Conservation (phyloP, 2,797 vertebrate genomes). For the Champsocephalus esox region DNA sequence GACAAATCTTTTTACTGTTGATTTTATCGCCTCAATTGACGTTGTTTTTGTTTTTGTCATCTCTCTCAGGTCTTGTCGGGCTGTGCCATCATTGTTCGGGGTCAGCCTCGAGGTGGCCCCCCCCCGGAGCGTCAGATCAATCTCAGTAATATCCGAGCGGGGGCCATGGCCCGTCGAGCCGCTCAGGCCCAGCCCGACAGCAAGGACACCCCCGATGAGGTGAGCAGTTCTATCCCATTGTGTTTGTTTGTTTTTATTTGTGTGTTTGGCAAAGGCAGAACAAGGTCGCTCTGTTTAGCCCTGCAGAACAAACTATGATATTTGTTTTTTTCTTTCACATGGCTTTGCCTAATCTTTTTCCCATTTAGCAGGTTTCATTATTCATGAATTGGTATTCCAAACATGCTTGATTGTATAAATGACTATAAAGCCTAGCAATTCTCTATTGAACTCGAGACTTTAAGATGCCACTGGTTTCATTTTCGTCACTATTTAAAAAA, state of each 20-base stretch:
- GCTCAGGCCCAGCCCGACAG: slow-evolving; percentile 90
- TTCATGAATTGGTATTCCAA: slow-evolving; percentile 1
- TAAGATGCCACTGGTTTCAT: slow-evolving; percentile 12
- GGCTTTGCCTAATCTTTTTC: not conserved
- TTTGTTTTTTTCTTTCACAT: not conserved
- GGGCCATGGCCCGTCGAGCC: slow-evolving; percentile 91
- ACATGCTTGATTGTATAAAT: not conserved
- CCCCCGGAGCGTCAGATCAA: slow-evolving; percentile 98
- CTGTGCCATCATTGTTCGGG: slow-evolving; percentile 96
- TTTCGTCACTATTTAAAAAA: not conserved
- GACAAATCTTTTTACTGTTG: not conserved
- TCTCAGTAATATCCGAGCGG: slow-evolving; percentile 95
- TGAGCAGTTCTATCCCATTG: slow-evolving; percentile 64
- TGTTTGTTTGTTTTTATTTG: slow-evolving; percentile 28
- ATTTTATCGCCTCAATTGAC: not conserved
- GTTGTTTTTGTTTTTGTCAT: slow-evolving; percentile 18
- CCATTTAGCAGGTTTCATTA: not conserved
- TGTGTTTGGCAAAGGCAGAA: slow-evolving; percentile 34
- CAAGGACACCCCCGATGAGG: slow-evolving; percentile 95
- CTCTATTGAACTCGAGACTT: not conserved
- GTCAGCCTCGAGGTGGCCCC: slow-evolving; percentile 95
- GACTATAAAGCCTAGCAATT: not conserved
- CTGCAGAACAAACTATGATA: not conserved
- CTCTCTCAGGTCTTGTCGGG: slow-evolving; percentile 92
- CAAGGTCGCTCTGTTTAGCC: slow-evolving; percentile 24